phyloP scores from a whole-genome alignment of 2,797 vertebrate species.

The Pteronotus mesoamericanus region DNA sequence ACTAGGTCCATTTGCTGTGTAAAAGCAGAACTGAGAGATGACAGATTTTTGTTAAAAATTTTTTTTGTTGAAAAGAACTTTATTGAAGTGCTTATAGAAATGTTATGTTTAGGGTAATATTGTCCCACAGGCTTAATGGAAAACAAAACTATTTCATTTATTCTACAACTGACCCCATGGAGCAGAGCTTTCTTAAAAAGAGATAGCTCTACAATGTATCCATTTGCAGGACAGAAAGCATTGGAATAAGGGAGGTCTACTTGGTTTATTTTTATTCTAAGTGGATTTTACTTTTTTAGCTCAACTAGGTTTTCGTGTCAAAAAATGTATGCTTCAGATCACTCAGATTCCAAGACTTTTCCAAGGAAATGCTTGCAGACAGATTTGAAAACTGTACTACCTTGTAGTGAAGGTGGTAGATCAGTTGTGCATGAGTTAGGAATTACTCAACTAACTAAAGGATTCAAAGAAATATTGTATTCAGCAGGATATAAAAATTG shows the following conservation, averaged over 20 bases:
- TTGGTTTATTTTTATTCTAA: constrained; percentile 19
- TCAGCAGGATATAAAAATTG: background rate
- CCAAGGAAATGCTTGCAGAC: background rate
- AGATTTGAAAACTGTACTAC: background rate
- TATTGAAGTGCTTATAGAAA: background rate
- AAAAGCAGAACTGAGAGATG: background rate
- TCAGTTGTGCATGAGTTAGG: background rate
- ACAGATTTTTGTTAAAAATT: background rate
- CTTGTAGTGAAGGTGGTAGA: background rate
- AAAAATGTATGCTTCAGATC: background rate
- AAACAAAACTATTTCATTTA: background rate
- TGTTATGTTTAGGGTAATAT: background rate
- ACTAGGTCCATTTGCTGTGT: background rate
- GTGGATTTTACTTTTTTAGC: constrained; percentile 42
- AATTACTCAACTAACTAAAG: background rate
- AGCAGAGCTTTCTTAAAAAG: background rate
- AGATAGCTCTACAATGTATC: background rate
- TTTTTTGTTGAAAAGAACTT: background rate
- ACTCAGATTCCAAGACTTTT: background rate
- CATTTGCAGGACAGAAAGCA: background rate
- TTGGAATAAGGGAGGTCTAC: background rate
- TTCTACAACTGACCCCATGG: background rate
- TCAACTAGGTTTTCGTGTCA: background rate
- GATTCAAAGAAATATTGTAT: background rate
- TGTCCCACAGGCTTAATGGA: background rate